Conservation (phyloP, 1,140 invertebrate genomes). For the Drosophila repleta region DNA sequence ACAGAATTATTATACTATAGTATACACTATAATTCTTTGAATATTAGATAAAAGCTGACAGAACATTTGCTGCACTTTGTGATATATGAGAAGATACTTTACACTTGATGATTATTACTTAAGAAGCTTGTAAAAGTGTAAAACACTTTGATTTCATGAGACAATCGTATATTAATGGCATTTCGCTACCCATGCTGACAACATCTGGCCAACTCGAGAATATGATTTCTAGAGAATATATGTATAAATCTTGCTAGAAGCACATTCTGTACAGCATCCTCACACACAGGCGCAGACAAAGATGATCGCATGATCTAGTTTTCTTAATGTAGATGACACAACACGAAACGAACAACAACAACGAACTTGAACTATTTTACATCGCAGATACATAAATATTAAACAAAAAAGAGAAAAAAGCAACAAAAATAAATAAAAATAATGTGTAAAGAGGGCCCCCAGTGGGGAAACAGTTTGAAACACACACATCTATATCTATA, state of each 20-base stretch:
- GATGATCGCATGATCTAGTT: slow-evolving; percentile 38
- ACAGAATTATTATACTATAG: no score
- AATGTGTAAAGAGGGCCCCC: not conserved
- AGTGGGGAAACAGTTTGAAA: slow-evolving; percentile 2
- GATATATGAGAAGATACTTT: not conserved
- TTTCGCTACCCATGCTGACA: slow-evolving; percentile 8
- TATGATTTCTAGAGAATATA: slow-evolving; percentile 11
- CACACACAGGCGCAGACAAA: not conserved
- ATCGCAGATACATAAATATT: slow-evolving; percentile 46
- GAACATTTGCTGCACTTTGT: no score
- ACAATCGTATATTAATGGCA: slow-evolving; percentile 6
- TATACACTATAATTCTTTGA: no score
- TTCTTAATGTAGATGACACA: slow-evolving; percentile 35
- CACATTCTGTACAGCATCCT: slow-evolving; percentile 21
- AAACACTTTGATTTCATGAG: slow-evolving; percentile 3
- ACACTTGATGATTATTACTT: no score
- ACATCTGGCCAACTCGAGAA: not conserved
- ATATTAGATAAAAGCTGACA: no score
- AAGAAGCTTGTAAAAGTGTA: not conserved
- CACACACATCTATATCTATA: not conserved
- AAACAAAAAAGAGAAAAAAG: slow-evolving; percentile 1
- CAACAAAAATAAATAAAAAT: slow-evolving; percentile 11
- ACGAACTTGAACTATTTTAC: slow-evolving; percentile 72
- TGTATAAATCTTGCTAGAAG: not conserved
- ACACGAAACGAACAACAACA: slow-evolving; percentile 31